Base-by-base conservation (phyloP, 2,113 vertebrate genomes). In the Urocitellus parryii region DNA sequence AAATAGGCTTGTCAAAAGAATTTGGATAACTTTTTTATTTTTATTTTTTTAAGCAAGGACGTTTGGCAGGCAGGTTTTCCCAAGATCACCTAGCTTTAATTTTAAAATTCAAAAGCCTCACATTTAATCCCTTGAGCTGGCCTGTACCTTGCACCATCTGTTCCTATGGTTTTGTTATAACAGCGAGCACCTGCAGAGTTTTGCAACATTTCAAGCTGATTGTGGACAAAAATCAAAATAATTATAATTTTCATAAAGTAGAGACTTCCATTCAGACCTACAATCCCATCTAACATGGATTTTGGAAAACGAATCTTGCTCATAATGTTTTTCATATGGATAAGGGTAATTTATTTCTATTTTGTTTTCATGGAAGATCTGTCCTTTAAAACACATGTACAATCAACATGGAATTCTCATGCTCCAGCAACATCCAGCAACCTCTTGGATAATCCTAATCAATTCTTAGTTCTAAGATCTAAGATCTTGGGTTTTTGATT, bases 31-130 rank as follows among this genome's bases (percentile, higher is more conserved):
- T 98, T 98, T 94, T 97, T 94, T 95, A 92, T 97, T 93, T 98
- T 96, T 95, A 96, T 93, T 95, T 96, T 63, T 97, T 98, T 96
- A 92, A 98, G 98, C 91, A 87, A 96, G 96, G 94, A 96, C 97
- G 97, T 98, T 98, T 99, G 98, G 98, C 98, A 98, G 94, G 98
- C 98, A 98, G 92, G 37, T 98, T 98, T 98, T 97, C 97, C 98
- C 98, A 97, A 98, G 98, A 98, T 98, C 98, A 98, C 97, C 97
- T 98, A 98, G 98, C 98, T 99, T 99, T 98, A 98, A 98, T 99
- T 98, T 98, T 98, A 98, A 99, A 99, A 98, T 99, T 99, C 98
- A 99, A 99, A 99, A 98, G 98, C 98, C 97, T 98, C 98, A 98
- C 81, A 96, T 98, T 98, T 98, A 99, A 99, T 99, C 99, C 99